Percentiles rank a stretch among this genome's conserved stretches.
These are phyloP conservation scores for Chaitophorus viminalis DNA, from an alignment of 2,888 invertebrate genomes.

Conservation along the genomic window DNA sequence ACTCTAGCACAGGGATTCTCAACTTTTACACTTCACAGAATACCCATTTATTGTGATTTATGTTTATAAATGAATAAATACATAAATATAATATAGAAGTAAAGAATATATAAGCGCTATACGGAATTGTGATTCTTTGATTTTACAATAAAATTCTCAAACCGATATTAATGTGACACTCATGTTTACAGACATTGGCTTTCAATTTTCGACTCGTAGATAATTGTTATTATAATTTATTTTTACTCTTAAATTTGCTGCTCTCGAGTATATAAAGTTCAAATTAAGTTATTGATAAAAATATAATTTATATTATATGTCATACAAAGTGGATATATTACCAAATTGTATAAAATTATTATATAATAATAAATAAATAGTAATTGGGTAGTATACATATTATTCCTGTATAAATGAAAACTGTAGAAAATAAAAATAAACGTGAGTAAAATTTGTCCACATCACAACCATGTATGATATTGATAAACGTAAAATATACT, in stretches of 20 bases:
- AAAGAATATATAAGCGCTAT: not conserved
- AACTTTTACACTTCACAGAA: slow-evolving; percentile 14
- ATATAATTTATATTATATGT: not conserved
- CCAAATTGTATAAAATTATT: not conserved
- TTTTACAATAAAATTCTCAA: slow-evolving; percentile 15
- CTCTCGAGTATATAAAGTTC: not conserved
- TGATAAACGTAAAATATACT: slow-evolving; percentile 21
- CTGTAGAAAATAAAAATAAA: not conserved
- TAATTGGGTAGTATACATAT: not conserved
- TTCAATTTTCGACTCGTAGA: not conserved
- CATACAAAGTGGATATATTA: not conserved
- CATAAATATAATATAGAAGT: not conserved
- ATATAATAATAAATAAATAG: not conserved
- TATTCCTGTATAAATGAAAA: not conserved
- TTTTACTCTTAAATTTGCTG: not conserved
- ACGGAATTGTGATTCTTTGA: not conserved
- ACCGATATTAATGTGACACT: slow-evolving; percentile 30
- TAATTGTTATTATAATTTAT: not conserved
- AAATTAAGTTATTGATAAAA: not conserved
- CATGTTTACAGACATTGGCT: not conserved
- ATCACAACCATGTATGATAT: not conserved
- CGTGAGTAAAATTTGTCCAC: not conserved
- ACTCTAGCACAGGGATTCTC: slow-evolving; percentile 14
- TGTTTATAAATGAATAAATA: slow-evolving; percentile 38
- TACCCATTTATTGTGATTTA: slow-evolving; percentile 42